These are phyloP conservation scores for Fringilla coelebs DNA, from an alignment of 2,797 vertebrate genomes.

Conservation along the genomic window DNA sequence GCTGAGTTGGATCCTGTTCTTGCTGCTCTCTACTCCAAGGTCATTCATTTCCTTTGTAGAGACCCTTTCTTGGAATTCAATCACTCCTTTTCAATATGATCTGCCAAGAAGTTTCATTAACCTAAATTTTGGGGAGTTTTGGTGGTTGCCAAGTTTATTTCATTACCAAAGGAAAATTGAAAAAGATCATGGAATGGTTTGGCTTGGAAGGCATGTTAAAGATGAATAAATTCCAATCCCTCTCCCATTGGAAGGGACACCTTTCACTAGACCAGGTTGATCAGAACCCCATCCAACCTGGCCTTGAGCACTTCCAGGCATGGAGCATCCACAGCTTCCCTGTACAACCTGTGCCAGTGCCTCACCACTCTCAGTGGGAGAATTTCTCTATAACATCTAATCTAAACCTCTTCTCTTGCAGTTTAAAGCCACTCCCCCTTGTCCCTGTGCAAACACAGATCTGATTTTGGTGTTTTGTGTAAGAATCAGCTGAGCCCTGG, in stretches of 20 bases:
- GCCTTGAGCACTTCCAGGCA: background rate
- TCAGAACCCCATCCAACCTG: background rate
- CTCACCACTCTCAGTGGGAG: accelerated
- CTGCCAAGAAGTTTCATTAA: background rate
- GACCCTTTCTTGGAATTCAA: background rate
- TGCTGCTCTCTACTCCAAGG: background rate
- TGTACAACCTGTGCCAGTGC: background rate
- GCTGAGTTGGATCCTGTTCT: background rate
- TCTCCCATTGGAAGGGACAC: background rate
- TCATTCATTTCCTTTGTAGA: accelerated
- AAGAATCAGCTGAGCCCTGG: background rate
- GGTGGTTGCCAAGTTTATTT: background rate
- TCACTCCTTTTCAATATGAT: background rate
- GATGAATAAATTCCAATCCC: background rate
- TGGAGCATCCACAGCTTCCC: background rate
- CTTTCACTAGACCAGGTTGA: background rate
- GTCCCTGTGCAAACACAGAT: background rate
- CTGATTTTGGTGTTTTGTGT: background rate
- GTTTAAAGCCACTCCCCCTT: background rate
- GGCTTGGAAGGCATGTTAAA: accelerated
- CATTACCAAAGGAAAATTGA: background rate
- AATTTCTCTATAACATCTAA: background rate
- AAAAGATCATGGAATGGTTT: background rate
- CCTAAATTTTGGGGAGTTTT: background rate
- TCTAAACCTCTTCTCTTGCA: background rate